Base-by-base conservation (phyloP, 2,888 invertebrate species). In the Neocrepidodera transversa region DNA sequence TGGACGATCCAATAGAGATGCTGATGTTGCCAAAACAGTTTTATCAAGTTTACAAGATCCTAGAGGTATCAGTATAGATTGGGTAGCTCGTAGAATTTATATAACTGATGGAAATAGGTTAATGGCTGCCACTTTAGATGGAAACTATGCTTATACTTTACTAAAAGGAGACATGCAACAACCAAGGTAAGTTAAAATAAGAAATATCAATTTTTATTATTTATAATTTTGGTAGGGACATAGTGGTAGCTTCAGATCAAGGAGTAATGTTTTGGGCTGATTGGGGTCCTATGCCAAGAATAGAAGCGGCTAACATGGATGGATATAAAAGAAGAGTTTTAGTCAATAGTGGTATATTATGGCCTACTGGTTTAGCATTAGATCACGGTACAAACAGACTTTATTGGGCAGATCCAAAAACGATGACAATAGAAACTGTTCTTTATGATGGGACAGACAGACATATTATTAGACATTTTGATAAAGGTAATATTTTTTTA, bases 341-440 rank as follows among this genome's bases (percentile, higher is more conserved):
- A 32, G 84, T 89, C 49, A 73, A 82, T 54, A 81, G 83, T 2
- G 83, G 87, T 68, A 81, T 89, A 61, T 84, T 88, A 10, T 90
- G 91, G 83, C 91, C 91, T 0, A 84, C 86, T 2, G 90, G 92
- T 66, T 82, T 94, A 42, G 87, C 92, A 3, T 83, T 93, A 53
- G 91, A 91, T 78, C 85, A 86, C 75, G 85, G 90, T 0, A 87
- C 88, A 0, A 81, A 82, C n/a, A 82, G 93, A 4, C 78, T 95
- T 2, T 94, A 93, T 82, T 92, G 92, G 90, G 86, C 90, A 8
- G 95, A 95, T 81, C 86, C 87, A n/a, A 91, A 92, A 77, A 85
- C 86, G 66, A 85, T 85, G 68, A 85, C 86, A 14, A 84, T 93
- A 57, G 90, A 91, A 78, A 87, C 87, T 36, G 83, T 87, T 49